Conservation (phyloP, 2,797 vertebrate species). For the Lepilemur ruficaudatus region DNA sequence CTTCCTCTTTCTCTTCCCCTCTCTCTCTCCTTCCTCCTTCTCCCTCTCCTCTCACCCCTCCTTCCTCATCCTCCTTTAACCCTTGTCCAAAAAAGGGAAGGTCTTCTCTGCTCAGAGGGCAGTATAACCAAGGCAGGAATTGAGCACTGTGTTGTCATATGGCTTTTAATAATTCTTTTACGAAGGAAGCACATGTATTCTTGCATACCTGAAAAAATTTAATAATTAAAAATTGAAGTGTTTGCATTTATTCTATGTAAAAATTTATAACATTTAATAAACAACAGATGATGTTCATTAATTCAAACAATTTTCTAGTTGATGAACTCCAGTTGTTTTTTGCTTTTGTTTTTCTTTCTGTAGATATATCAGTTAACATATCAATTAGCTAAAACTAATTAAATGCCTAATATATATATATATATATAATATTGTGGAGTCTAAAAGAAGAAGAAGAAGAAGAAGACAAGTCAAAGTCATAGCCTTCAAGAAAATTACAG, state of each 20-base stretch:
- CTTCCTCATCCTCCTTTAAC: neutral
- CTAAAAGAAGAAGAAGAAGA: neutral
- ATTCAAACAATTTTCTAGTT: neutral
- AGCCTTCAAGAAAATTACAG: constrained; percentile 2
- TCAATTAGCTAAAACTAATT: neutral
- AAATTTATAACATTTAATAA: neutral
- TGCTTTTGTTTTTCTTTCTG: neutral
- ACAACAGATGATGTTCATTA: neutral
- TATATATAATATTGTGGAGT: neutral
- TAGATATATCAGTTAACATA: neutral
- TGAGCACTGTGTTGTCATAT: neutral
- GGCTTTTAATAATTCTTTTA: neutral
- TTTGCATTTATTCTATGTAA: neutral
- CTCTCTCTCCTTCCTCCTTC: neutral
- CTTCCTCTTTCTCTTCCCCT: neutral
- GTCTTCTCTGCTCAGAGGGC: neutral
- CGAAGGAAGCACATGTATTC: neutral
- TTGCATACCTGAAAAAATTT: neutral
- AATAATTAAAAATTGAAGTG: neutral
- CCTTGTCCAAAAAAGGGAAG: neutral
- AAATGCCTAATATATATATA: neutral
- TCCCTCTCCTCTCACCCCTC: too few relatives aligned
- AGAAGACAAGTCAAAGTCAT: neutral
- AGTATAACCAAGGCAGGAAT: neutral
- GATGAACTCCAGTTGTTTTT: neutral